A percentile compares a stretch with the other conserved stretches of the same genome.
These are phyloP conservation scores for Desmophyllum pertusum DNA, from an alignment of 92 coral and sea anemone species.

Conservation along the genomic window DNA sequence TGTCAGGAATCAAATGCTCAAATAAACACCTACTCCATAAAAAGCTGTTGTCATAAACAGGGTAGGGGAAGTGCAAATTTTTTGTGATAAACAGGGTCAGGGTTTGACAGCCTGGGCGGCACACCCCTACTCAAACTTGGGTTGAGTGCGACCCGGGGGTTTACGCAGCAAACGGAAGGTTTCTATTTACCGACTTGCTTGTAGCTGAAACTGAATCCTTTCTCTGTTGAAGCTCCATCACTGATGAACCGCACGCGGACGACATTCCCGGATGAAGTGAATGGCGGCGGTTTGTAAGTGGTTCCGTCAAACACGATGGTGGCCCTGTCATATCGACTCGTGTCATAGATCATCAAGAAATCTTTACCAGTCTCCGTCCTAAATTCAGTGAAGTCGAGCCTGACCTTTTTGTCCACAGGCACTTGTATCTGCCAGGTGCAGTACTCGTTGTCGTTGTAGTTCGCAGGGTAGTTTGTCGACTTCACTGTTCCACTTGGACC, in stretches of 20 bases:
- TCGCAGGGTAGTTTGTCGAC: conserved; percentile 79
- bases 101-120: too few species aligned
- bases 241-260: conserved; percentile 81
- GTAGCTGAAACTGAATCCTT: conserved; percentile 79
- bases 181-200: conserved; percentile 85
- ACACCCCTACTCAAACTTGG: too few species aligned
- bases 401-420: conserved; percentile 83
- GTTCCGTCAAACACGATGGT: conserved; percentile 71
- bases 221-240: conserved; percentile 70
- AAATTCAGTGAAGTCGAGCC: conserved; percentile 82
- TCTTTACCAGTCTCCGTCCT: conserved; percentile 78
- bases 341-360: conserved; percentile 74
- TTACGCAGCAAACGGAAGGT: too few species aligned
- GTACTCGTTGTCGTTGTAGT: conserved; percentile 78
- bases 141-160: too few species aligned
- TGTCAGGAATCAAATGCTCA: too few species aligned
- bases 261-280: conserved; percentile 91
- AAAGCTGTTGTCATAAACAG: too few species aligned
- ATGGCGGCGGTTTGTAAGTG: conserved; percentile 71
- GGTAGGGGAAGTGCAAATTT: too few species aligned
- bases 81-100: too few species aligned
- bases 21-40: too few species aligned
- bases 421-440: conserved; percentile 97
- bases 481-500: conserved; percentile 84
- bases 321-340: conserved; percentile 52